These are phyloP conservation scores for Gobio gobio DNA, from an alignment of 2,113 vertebrate genomes.

Conservation along the genomic window DNA sequence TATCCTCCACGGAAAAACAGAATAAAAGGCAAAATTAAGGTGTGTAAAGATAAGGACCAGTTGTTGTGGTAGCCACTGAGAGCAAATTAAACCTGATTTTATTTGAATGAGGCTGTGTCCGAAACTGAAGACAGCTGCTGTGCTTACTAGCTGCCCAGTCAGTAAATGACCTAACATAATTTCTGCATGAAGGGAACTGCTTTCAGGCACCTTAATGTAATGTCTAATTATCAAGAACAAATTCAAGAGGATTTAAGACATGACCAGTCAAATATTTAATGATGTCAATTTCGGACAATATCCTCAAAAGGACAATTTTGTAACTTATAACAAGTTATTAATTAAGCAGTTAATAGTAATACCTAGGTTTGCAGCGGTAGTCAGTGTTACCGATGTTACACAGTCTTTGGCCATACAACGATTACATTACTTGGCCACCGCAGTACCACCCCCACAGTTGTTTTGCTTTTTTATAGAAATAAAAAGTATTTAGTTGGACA, in stretches of 20 bases:
- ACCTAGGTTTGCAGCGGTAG: too few species aligned
- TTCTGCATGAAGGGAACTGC: background rate
- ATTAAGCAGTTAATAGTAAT: background rate
- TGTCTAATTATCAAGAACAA: background rate
- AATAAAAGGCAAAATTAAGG: background rate
- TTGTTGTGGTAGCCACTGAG: background rate
- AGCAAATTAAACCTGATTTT: background rate
- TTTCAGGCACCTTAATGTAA: background rate
- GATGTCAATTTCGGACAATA: background rate
- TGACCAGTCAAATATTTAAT: background rate
- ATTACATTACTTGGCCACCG: too few species aligned
- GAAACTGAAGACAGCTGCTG: background rate
- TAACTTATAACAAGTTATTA: background rate
- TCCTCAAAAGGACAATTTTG: background rate
- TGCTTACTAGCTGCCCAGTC: background rate
- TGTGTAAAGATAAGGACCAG: conserved; percentile 10
- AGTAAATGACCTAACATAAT: background rate
- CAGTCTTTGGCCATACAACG: too few species aligned
- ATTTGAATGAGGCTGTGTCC: background rate
- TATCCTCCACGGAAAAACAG: background rate
- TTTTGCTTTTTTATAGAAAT: too few species aligned
- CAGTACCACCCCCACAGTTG: too few species aligned
- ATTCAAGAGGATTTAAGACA: background rate
- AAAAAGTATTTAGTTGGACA: too few species aligned
- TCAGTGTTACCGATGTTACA: too few species aligned